phyloP scores from a whole-genome alignment of 64 coral and sea anemone species.

The Dendrophyllia cribrosa region DNA sequence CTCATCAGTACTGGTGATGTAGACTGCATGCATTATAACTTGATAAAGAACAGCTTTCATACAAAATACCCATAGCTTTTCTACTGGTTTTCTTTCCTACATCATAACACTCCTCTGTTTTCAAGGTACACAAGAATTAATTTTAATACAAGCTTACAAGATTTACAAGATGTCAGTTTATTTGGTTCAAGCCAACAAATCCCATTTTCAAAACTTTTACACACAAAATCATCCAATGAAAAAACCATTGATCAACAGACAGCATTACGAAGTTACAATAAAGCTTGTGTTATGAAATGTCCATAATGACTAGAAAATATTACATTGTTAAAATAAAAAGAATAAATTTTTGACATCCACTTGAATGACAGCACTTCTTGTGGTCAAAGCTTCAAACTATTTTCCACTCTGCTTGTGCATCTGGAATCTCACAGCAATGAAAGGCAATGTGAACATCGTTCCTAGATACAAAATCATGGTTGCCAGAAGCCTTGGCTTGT shows the following conservation, averaged over 20 bases:
- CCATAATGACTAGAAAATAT: background rate
- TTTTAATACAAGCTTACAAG: background rate
- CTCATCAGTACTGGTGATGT: too few relatives aligned
- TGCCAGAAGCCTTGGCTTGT: slow-evolving; percentile 93
- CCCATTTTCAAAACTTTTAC: background rate
- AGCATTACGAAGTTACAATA: background rate
- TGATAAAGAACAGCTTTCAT: too few relatives aligned
- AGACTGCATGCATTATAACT: too few relatives aligned
- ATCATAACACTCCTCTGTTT: too few relatives aligned
- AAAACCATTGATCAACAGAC: background rate
- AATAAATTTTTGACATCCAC: background rate
- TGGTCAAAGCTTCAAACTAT: background rate
- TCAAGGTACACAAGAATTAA: too few relatives aligned
- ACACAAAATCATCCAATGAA: background rate
- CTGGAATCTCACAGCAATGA: slow-evolving; percentile 97
- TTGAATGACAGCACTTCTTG: slow-evolving; percentile 2
- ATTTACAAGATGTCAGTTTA: background rate
- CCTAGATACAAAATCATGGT: slow-evolving; percentile 89
- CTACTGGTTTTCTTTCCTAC: too few relatives aligned
- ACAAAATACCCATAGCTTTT: too few relatives aligned
- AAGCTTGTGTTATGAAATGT: background rate
- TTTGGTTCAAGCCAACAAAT: background rate
- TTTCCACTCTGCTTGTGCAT: slow-evolving; percentile 88
- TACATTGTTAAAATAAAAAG: background rate
- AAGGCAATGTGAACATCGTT: slow-evolving; percentile 82